phyloP scores from a whole-genome alignment of 2,888 invertebrate genomes.

The Machimus atricapillus region DNA sequence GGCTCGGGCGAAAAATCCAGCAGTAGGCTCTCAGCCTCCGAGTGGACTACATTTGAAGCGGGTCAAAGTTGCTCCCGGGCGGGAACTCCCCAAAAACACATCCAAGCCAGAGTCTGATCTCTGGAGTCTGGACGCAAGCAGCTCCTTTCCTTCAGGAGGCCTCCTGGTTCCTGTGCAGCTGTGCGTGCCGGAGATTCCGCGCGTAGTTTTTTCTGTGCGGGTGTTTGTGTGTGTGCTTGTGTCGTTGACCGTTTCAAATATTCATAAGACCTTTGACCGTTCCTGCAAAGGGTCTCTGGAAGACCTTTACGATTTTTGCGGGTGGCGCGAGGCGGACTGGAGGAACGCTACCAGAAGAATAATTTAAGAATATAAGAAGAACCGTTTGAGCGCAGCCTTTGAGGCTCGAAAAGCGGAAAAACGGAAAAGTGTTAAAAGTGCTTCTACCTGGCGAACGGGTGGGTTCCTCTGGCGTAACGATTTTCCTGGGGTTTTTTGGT shows the following conservation, averaged over 20 bases:
- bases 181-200: neutral
- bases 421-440: neutral
- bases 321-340: neutral
- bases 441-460: neutral
- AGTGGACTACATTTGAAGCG: conserved; percentile 58
- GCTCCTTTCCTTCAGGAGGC: neutral
- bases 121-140: neutral
- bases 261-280: conserved; percentile 19
- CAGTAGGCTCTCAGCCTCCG: conserved; percentile 63
- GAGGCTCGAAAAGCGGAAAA: neutral
- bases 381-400: neutral
- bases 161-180: neutral
- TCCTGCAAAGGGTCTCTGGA: neutral
- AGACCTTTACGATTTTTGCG: neutral
- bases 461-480: neutral
- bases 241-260: conserved; percentile 28
- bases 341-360: neutral
- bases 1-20: neutral
- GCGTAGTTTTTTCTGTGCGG: neutral
- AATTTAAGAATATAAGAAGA: neutral
- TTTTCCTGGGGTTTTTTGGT: neutral
- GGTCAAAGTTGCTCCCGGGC: neutral
- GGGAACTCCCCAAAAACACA: neutral
- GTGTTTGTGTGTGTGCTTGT: neutral
- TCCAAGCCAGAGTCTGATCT: neutral